A percentile compares a stretch with the other conserved stretches of the same genome.
Conservation (phyloP, 2,888 invertebrate genomes). For the Norana najaformis region DNA sequence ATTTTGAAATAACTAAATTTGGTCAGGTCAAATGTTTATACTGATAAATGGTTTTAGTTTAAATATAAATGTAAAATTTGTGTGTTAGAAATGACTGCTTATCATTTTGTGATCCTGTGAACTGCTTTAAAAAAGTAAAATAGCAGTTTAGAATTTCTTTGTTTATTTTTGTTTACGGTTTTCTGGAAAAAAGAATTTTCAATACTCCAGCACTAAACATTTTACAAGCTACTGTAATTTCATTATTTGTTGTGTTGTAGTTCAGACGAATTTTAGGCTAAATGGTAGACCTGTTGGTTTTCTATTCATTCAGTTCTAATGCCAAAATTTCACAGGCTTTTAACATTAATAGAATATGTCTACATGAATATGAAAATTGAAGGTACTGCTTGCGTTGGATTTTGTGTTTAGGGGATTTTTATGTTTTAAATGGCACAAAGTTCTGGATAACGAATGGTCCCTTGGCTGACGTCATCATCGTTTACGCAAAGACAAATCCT, state of each 20-base stretch:
- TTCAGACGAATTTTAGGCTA: neutral
- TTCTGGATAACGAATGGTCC: constrained; percentile 99
- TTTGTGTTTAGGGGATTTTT: constrained; percentile 73
- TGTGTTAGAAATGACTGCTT: too few species aligned
- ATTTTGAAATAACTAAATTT: too few species aligned
- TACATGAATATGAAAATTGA: neutral
- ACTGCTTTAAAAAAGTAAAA: too few species aligned
- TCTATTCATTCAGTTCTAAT: neutral
- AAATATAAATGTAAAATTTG: too few species aligned
- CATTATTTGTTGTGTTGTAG: neutral
- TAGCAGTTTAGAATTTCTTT: too few species aligned
- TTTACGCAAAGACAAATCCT: constrained; percentile 85
- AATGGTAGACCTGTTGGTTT: neutral
- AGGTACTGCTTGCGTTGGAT: neutral
- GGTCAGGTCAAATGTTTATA: neutral
- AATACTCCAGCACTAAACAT: too few species aligned
- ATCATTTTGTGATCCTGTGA: too few species aligned
- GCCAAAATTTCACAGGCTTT: neutral
- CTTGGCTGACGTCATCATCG: constrained; percentile 90
- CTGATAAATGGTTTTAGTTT: too few species aligned
- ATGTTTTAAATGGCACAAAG: constrained; percentile 91
- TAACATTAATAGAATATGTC: neutral
- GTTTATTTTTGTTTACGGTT: too few species aligned
- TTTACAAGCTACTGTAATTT: neutral
- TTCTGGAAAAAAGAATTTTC: too few species aligned